These are phyloP conservation scores for Phortica magna DNA, from an alignment of 2,888 invertebrate genomes.

Conservation along the genomic window DNA sequence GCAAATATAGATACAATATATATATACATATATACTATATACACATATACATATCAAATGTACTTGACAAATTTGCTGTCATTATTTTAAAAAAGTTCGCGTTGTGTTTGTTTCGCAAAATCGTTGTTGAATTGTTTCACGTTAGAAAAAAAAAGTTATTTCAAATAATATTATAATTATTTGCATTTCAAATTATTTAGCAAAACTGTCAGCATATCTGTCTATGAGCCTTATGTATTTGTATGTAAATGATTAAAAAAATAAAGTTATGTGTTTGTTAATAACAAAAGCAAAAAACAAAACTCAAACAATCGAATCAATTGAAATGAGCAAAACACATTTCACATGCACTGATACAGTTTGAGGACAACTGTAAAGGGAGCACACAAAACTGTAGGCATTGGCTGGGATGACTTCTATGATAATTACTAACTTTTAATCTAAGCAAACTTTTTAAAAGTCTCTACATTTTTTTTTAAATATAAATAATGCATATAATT, in stretches of 20 bases:
- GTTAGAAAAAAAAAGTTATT: slow-evolving; percentile 77
- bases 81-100: not conserved
- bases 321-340: too few relatives aligned
- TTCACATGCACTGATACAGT: too few relatives aligned
- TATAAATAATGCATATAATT: not conserved
- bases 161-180: not conserved
- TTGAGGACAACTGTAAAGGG: too few relatives aligned
- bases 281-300: too few relatives aligned
- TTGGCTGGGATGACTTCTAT: too few relatives aligned
- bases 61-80: not conserved
- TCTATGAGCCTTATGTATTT: too few relatives aligned
- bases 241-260: too few relatives aligned
- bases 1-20: slow-evolving; percentile 3
- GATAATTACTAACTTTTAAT: too few relatives aligned
- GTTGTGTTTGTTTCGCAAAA: not conserved
- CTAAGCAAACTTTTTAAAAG: not conserved
- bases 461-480: not conserved
- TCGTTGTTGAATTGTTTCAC: not conserved
- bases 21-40: not conserved
- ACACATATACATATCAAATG: not conserved
- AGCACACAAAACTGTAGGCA: too few relatives aligned
- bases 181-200: not conserved
- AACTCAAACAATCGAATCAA: too few relatives aligned
- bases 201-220: too few relatives aligned
- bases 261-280: too few relatives aligned